These are phyloP conservation scores for Eudemis profundana DNA, from an alignment of 2,888 invertebrate species.

Conservation along the genomic window DNA sequence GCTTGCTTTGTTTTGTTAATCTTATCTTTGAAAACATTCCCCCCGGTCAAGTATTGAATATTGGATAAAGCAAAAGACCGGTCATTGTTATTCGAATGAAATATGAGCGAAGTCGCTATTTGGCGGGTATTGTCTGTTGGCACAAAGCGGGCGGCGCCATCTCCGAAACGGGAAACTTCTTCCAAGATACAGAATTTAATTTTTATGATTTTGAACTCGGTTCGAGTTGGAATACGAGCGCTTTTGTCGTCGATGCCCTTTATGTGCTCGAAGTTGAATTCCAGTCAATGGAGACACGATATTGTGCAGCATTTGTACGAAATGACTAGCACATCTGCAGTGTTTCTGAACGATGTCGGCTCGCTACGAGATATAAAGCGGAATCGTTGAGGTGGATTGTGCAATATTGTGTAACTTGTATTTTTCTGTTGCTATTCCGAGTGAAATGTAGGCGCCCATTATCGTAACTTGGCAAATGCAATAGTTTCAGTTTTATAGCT, in stretches of 20 bases:
- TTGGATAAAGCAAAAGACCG: slow-evolving; percentile 69
- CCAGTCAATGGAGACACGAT: slow-evolving; percentile 69
- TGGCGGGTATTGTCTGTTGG: slow-evolving; percentile 68
- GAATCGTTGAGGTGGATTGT: slow-evolving; percentile 67
- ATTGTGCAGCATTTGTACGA: slow-evolving; percentile 72
- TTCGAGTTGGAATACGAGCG: slow-evolving; percentile 59
- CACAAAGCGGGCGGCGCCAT: slow-evolving; percentile 65
- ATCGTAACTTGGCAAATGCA: slow-evolving; percentile 36
- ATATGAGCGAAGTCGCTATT: slow-evolving; percentile 73
- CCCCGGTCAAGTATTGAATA: slow-evolving; percentile 65
- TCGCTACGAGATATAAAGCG: slow-evolving; percentile 59
- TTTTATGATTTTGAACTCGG: slow-evolving; percentile 72
- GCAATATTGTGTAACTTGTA: slow-evolving; percentile 59
- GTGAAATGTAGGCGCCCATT: slow-evolving; percentile 40
- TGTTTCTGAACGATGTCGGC: slow-evolving; percentile 55
- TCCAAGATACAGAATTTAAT: slow-evolving; percentile 75
- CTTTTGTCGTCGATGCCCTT: slow-evolving; percentile 72
- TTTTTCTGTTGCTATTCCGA: slow-evolving; percentile 39
- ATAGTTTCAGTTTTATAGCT: slow-evolving; percentile 35
- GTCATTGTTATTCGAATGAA: slow-evolving; percentile 75
- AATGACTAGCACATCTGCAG: slow-evolving; percentile 72
- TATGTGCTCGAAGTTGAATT: slow-evolving; percentile 69
- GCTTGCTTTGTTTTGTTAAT: slow-evolving; percentile 26
- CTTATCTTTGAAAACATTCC: slow-evolving; percentile 25
- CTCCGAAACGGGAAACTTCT: slow-evolving; percentile 61